Evolutionary conservation across 2,888 invertebrate species (phyloP).

Genomic region (Epinotia demarniana): DNA sequence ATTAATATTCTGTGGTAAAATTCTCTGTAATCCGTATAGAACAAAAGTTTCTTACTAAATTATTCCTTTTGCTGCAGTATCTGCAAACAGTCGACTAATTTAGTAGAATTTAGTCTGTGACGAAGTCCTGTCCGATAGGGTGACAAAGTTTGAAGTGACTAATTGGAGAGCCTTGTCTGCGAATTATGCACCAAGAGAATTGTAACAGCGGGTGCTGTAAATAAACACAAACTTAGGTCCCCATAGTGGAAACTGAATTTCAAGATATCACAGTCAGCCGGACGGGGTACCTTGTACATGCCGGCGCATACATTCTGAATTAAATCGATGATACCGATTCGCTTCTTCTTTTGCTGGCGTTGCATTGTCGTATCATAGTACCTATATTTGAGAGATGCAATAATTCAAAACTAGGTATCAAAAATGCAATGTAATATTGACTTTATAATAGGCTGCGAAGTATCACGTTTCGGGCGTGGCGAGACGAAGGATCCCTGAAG

Average conservation of each 20-base stretch:
- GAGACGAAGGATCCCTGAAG: too few species aligned
- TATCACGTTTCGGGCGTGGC: too few species aligned
- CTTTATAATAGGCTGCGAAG: too few species aligned
- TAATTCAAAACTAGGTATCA: not conserved
- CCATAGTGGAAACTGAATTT: constrained; percentile 1
- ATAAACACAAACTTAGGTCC: constrained; percentile 17
- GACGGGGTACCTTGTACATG: not conserved
- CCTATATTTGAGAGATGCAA: not conserved
- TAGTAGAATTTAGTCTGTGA: constrained; percentile 9
- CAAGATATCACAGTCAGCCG: not conserved
- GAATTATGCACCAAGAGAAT: constrained; percentile 20
- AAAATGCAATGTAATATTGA: too few species aligned
- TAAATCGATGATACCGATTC: not conserved
- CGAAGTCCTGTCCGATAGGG: constrained; percentile 29
- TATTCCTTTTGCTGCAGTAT: not conserved
- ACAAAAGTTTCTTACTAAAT: constrained; percentile 1
- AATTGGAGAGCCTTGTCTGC: constrained; percentile 31
- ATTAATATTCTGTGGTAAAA: too few species aligned
- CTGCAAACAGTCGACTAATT: constrained; percentile 21
- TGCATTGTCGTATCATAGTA: not conserved
- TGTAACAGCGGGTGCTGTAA: constrained; percentile 5
- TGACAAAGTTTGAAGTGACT: constrained; percentile 31
- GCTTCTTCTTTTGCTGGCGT: not conserved
- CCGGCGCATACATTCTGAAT: not conserved
- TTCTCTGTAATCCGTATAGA: not conserved